Conservation (phyloP, 2,888 invertebrate genomes). For the Drosophila phalerata region DNA sequence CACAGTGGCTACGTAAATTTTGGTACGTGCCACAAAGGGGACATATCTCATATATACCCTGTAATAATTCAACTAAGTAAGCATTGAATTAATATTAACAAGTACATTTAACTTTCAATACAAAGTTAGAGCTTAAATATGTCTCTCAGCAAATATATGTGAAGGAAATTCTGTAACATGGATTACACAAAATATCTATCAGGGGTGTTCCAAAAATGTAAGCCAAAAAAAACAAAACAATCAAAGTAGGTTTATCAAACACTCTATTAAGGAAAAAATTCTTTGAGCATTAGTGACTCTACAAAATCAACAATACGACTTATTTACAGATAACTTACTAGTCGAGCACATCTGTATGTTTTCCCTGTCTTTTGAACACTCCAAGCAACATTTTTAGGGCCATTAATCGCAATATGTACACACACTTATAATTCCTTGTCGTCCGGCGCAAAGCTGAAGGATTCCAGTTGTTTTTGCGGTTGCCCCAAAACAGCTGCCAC, state of each 20-base stretch:
- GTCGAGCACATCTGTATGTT: neutral
- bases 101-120: neutral
- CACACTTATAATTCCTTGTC: slow-evolving; percentile 35
- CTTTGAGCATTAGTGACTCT: too few relatives aligned
- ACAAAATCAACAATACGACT: too few relatives aligned
- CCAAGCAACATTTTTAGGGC: slow-evolving; percentile 15
- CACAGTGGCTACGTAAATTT: slow-evolving; percentile 39
- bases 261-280: too few relatives aligned
- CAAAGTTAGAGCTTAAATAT: too few relatives aligned
- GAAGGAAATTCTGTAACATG: too few relatives aligned
- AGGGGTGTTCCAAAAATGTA: too few relatives aligned
- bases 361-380: neutral
- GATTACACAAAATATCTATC: too few relatives aligned
- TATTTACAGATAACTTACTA: neutral
- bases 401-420: slow-evolving; percentile 42
- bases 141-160: too few relatives aligned
- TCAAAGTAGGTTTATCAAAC: too few relatives aligned
- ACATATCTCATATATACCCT: slow-evolving; percentile 27
- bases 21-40: slow-evolving; percentile 54
- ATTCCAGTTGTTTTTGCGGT: slow-evolving; percentile 50
- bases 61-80: neutral
- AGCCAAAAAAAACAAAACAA: too few relatives aligned
- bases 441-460: slow-evolving; percentile 33
- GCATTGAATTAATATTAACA: neutral
- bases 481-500: slow-evolving; percentile 55